Evolutionary conservation across 2,797 vertebrate species (phyloP).

Genomic region (Amblyraja radiata): DNA sequence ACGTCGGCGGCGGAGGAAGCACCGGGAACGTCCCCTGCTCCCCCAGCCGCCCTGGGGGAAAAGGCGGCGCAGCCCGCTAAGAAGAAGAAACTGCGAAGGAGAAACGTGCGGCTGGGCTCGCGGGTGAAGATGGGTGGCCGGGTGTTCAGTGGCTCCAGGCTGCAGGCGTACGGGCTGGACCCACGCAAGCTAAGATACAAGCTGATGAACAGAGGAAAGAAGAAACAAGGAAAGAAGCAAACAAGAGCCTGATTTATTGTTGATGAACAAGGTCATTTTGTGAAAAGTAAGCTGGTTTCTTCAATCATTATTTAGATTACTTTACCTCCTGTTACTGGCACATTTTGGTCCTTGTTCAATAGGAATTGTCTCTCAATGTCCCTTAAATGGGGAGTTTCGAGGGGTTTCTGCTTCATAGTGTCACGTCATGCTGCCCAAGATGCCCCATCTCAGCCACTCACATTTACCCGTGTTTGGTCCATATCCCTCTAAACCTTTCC

Average conservation of each 20-base stretch:
- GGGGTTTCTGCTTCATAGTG: no score
- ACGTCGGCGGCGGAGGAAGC: conserved; percentile 41
- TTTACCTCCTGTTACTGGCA: background rate
- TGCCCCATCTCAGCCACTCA: no score
- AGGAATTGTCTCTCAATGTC: no score
- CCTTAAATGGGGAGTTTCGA: no score
- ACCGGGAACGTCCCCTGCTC: conserved; percentile 34
- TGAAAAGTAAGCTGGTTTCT: conserved; percentile 5
- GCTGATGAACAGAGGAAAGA: conserved; percentile 64
- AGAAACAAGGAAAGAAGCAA: conserved; percentile 50
- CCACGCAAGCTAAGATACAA: conserved; percentile 73
- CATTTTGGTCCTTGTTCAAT: background rate
- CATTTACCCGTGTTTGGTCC: no score
- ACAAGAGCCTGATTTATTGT: background rate
- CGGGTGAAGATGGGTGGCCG: conserved; percentile 63
- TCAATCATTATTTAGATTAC: background rate
- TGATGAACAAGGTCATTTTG: background rate
- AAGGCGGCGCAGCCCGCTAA: no score
- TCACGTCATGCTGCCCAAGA: no score
- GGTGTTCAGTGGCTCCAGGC: conserved; percentile 71
- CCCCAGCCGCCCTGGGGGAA: no score
- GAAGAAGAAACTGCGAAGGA: conserved; percentile 45
- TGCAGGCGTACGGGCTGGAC: conserved; percentile 80
- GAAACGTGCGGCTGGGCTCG: conserved; percentile 43
- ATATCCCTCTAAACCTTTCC: no score